Conservation (phyloP, 2,797 vertebrate species). For the Pteronotus mesoamericanus region DNA sequence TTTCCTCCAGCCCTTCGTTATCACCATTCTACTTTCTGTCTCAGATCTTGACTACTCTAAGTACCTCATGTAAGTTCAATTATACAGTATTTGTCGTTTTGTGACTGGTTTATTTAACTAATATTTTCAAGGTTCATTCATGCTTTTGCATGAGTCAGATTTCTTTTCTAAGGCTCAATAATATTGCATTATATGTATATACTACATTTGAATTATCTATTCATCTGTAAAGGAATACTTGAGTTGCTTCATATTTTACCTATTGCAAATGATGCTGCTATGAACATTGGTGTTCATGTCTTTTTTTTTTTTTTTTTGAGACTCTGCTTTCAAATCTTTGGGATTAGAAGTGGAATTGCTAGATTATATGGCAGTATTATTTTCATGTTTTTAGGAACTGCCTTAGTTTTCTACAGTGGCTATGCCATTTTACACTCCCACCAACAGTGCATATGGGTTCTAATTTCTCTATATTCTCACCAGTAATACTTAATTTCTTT, state of each 20-base stretch:
- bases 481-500: neutral
- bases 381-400: neutral
- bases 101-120: neutral
- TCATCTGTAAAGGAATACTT: neutral
- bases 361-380: neutral
- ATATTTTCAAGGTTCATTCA: neutral
- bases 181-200: neutral
- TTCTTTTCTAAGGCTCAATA: neutral
- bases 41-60: neutral
- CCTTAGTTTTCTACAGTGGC: neutral
- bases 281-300: neutral
- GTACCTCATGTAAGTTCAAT: neutral
- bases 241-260: neutral
- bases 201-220: neutral
- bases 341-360: neutral
- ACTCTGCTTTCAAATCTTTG: neutral
- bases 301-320: neutral
- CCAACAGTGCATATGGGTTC: neutral
- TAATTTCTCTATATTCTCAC: neutral
- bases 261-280: neutral
- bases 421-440: neutral
- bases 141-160: neutral
- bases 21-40: neutral
- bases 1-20: neutral
- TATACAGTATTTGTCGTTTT: neutral